Conservation (phyloP, 2,888 invertebrate genomes). For the Nomada fabriciana region DNA sequence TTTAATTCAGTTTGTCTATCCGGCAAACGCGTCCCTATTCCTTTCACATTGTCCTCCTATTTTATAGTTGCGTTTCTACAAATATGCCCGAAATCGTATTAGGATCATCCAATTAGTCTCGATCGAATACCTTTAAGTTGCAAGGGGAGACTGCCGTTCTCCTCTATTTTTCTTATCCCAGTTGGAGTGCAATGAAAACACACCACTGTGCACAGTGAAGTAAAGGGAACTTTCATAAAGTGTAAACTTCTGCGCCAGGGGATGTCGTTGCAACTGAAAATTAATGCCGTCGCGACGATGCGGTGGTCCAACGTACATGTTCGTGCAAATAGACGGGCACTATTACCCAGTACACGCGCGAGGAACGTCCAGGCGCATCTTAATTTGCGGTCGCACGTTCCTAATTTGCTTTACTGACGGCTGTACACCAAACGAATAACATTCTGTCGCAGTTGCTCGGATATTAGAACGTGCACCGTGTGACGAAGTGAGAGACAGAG, state of each 20-base stretch:
- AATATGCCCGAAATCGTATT: background rate
- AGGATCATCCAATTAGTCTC: no score
- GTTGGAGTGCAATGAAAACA: no score
- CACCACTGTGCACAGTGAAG: background rate
- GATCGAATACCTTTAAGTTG: no score
- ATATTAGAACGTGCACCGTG: constrained; percentile 16
- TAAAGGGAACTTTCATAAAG: constrained; percentile 4
- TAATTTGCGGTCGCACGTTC: constrained; percentile 74
- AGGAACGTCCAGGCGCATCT: constrained; percentile 63
- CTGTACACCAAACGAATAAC: constrained; percentile 54
- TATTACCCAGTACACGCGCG: constrained; percentile 16
- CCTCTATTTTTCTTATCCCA: no score
- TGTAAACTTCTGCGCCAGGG: background rate
- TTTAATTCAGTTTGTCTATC: background rate
- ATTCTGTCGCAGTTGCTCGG: constrained; percentile 42
- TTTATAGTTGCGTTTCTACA: background rate
- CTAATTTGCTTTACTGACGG: constrained; percentile 70
- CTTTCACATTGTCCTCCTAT: background rate
- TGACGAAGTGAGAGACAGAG: constrained; percentile 27
- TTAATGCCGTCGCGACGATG: constrained; percentile 44
- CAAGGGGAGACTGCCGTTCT: no score
- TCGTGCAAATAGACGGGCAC: background rate
- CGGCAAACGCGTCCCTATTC: background rate
- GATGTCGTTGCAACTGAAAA: constrained; percentile 24
- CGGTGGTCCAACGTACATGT: constrained; percentile 35